Evolutionary conservation across 2,797 vertebrate genomes (phyloP), one percentile per base, ranked within the genome.

Genomic region (Hydrolagus colliei): DNA sequence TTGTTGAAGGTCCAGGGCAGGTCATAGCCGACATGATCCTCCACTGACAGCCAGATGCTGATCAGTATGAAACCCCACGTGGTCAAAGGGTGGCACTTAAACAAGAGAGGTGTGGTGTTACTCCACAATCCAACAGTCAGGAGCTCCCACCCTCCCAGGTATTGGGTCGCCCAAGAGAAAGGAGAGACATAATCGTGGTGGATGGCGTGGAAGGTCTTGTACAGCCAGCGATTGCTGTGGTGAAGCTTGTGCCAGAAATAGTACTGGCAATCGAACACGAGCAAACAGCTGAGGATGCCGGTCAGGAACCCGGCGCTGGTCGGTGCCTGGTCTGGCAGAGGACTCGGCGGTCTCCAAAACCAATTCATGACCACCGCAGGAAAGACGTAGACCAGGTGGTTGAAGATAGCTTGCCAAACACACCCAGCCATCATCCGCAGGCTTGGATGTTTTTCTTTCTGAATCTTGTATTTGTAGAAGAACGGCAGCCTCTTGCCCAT

Each of bases 21-120:
- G 89, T 95, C 93, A 0, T 94, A 94, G 59, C 94, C 94, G 62
- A 93, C 92, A 88, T 94, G 95, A 87, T 94, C 93, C 87, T 95
- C 95, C 85, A 95, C 94, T 0, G 94, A 95, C 90, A 95, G 88
- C 92, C 93, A 94, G 86, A 94, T 88, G 35, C 93, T 93, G 88
- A 93, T 89, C 59, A 95, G 86, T 0, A 90, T 93, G 85, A 93
- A n/a, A 52, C 86, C 87, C 94, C 93, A 95, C 0, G 87, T 89
- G 63, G 92, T 94, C 12, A 95, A 73, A 0, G 93, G 92, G 87
- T 95, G 94, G 72, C 92, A 92, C 52, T 86, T 90, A 0, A 95
- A 87, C 72, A 94, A 72, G 78, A 94, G 16, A 0, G 93, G 94
- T 85, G 94, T 90, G 89, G 89, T 87, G 89, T 91, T 94, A 89